Conservation (phyloP, 1,140 invertebrate genomes). For the Drosophila leontia region DNA sequence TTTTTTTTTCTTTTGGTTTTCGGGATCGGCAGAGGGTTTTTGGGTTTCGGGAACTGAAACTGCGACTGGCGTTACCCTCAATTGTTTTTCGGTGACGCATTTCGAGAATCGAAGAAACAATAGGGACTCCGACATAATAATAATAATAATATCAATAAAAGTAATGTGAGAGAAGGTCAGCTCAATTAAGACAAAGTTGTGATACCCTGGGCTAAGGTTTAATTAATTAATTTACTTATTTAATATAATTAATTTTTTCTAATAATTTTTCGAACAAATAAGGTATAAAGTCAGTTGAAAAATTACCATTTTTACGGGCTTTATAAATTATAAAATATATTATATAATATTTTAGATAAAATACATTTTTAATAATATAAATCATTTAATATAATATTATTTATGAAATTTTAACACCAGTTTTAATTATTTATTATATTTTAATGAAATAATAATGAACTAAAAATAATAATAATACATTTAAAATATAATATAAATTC, state of each 20-base stretch:
- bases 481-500: no score
- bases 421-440: no score
- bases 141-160: constrained; percentile 21
- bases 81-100: constrained; percentile 73
- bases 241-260: not conserved
- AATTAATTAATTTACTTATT: not conserved
- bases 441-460: no score
- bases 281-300: no score
- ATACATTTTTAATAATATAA: no score
- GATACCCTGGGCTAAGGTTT: not conserved
- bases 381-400: no score
- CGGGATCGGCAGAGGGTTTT: not conserved
- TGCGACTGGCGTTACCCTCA: constrained; percentile 48
- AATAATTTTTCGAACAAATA: no score
- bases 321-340: no score
- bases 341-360: no score
- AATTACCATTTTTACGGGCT: no score
- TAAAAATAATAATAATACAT: no score
- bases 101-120: constrained; percentile 34
- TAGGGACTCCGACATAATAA: constrained; percentile 17
- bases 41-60: not conserved
- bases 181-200: not conserved
- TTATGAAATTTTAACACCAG: no score
- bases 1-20: constrained; percentile 6
- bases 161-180: not conserved